Base-by-base conservation (phyloP, 1,140 invertebrate species). In the Anastrepha obliqua region DNA sequence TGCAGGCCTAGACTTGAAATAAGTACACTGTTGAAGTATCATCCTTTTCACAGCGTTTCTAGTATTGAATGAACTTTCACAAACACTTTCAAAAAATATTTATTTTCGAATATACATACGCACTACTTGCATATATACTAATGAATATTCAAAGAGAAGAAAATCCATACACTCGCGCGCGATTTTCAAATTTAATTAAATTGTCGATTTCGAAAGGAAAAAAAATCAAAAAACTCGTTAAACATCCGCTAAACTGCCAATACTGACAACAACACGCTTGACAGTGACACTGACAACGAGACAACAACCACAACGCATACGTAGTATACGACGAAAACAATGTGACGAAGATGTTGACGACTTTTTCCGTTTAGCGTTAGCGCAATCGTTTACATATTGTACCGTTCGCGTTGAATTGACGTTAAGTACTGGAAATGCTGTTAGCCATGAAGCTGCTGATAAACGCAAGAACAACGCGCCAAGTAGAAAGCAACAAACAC, bases 341-440 rank as follows among this genome's bases (percentile, higher is more conserved):
- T 47, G 42, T 70, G 62, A 70, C 62, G 86, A 42, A 39, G 15
- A 58, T 67, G 47, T 55, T 55, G 64, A 55, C 55, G 55, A 58
- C 11, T 70, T 55, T 87, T 44, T 60, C 58, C 58, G 55, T 42
- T 87, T 59, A 13, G 42, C 47, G 42, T 74, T 44, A n/a, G 51
- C 65, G 55, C 47, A 67, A 74, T n/a, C 86, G 65, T 70, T 74
- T 39, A 67, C 86, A 67, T 87, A 11, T 3, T 17, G 87, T 86
- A 88, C 85, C 88, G 88, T 74, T 67, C 86, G 78, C 88, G 85
- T 87, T 86, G 60, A 87, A 87, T 85, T 88, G 86, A 87, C 88
- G 86, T 88, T 89, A 91, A 91, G 89, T 86, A 91, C 90, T 92
- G 91, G 90, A 89, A 88, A 86, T 86, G 87, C 85, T 55, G 87